Evolutionary conservation across 2,797 vertebrate species (phyloP).

Genomic region (Epinephelus malabaricus): DNA sequence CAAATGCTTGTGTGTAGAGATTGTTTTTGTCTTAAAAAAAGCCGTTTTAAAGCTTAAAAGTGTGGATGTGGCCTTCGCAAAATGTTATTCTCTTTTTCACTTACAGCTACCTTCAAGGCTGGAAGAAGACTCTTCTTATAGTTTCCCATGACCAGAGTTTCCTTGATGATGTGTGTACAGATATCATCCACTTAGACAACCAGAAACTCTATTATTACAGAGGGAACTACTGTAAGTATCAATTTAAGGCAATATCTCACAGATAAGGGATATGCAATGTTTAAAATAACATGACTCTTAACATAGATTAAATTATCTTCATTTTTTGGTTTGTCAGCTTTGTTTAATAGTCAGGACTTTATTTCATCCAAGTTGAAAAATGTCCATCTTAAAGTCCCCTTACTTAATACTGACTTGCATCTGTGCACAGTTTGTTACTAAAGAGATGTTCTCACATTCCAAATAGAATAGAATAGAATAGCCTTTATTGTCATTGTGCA

Average conservation of each 20-base stretch:
- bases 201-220: slow-evolving; percentile 95
- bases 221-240: slow-evolving; percentile 92
- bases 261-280: not conserved
- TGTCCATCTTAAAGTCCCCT: no score
- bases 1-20: no score
- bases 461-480: no score
- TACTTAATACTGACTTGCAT: no score
- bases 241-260: not conserved
- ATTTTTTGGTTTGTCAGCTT: not conserved
- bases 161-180: slow-evolving; percentile 94
- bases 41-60: no score
- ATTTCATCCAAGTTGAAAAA: no score
- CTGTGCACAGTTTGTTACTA: no score
- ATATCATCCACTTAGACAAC: slow-evolving; percentile 92
- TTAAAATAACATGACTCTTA: not conserved
- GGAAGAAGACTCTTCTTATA: slow-evolving; percentile 94
- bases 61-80: no score
- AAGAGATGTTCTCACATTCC: no score
- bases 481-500: no score
- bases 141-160: slow-evolving; percentile 97
- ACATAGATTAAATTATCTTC: not conserved
- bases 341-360: not conserved
- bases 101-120: slow-evolving; percentile 93
- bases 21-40: no score
- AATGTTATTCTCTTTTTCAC: not conserved